Evolutionary conservation across 2,797 vertebrate genomes (phyloP).

Genomic region (Neosalanx taihuensis): DNA sequence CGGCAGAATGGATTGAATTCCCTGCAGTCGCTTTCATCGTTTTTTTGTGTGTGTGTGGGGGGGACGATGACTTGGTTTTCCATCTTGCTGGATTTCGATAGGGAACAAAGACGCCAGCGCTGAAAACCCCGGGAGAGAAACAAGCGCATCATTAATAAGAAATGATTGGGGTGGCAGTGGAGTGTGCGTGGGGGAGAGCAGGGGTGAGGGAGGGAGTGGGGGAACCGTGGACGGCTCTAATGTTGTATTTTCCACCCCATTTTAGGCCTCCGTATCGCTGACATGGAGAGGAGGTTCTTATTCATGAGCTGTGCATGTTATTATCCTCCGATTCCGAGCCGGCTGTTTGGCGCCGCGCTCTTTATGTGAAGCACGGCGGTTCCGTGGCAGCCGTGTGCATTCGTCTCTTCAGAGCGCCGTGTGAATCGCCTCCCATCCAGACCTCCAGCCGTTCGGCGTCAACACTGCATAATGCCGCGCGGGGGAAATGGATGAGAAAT

Average conservation of each 20-base stretch:
- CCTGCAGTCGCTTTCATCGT: constrained; percentile 50
- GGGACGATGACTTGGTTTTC: constrained; percentile 45
- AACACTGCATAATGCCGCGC: no score
- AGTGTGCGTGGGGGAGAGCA: not conserved
- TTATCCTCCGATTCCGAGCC: no score
- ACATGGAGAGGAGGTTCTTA: no score
- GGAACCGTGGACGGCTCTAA: not conserved
- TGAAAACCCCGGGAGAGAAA: constrained; percentile 23
- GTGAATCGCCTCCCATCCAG: no score
- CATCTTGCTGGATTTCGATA: constrained; percentile 50
- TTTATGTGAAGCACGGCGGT: no score
- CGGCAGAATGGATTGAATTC: constrained; percentile 51
- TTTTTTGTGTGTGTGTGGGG: not conserved
- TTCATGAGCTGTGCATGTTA: no score
- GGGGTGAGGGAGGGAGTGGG: not conserved
- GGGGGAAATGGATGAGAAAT: no score
- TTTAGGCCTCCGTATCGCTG: not conserved
- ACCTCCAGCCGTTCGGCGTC: no score
- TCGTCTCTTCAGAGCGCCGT: no score
- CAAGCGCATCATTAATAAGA: constrained; percentile 46
- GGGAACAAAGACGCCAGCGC: constrained; percentile 24
- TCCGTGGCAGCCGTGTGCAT: no score
- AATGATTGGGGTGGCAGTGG: constrained; percentile 33
- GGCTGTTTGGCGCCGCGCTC: no score
- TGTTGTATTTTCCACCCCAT: not conserved